phyloP scores from a whole-genome alignment of 2,888 invertebrate species.

The Alitta virens region DNA sequence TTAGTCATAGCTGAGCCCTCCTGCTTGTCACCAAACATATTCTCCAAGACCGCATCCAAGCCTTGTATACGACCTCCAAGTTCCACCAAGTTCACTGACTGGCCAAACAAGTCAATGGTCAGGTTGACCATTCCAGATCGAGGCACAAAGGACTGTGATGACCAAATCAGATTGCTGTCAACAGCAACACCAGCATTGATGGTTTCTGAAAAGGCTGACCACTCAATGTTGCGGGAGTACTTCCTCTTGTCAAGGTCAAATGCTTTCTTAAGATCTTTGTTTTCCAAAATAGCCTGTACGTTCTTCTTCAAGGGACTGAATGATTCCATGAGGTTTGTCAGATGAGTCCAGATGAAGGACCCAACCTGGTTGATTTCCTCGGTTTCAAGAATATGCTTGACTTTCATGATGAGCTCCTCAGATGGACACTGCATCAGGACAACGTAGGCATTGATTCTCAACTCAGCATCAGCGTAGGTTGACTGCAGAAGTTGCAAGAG shows the following conservation, averaged over 20 bases:
- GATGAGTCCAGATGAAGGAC: constrained; percentile 92
- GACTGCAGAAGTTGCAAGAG: neutral
- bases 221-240: constrained; percentile 88
- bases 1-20: neutral
- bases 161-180: constrained; percentile 55
- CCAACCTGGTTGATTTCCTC: constrained; percentile 65
- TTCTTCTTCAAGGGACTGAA: constrained; percentile 80
- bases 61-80: constrained; percentile 81
- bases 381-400: constrained; percentile 28
- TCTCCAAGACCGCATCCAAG: constrained; percentile 79
- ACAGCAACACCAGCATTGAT: constrained; percentile 64
- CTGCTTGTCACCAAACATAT: constrained; percentile 59
- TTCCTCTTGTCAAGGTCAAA: constrained; percentile 84
- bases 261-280: constrained; percentile 74
- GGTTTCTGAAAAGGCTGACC: constrained; percentile 74
- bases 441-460: constrained; percentile 82
- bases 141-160: constrained; percentile 52
- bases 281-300: constrained; percentile 80
- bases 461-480: constrained; percentile 69
- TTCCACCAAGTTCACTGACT: constrained; percentile 83
- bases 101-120: constrained; percentile 64
- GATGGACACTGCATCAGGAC: constrained; percentile 87
- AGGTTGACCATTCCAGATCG: constrained; percentile 53
- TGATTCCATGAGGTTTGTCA: constrained; percentile 82
- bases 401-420: constrained; percentile 59